A percentile compares a stretch with the other conserved stretches of the same genome.
These are phyloP conservation scores for Leptocoma aspasia DNA, from an alignment of 2,113 vertebrate species.

Conservation along the genomic window DNA sequence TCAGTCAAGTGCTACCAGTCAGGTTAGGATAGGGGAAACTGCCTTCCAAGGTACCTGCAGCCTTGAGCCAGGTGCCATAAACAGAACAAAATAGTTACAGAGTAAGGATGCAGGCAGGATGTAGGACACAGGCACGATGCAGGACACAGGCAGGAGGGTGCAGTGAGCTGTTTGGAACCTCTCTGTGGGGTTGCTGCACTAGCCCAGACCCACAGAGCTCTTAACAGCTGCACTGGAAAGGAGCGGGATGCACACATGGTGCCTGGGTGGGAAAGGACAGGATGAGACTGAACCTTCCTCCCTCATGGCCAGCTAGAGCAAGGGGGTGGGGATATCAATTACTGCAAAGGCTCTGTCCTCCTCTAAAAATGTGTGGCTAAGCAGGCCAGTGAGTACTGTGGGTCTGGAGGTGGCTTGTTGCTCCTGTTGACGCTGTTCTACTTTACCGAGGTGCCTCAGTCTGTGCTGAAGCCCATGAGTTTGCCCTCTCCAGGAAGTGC, in stretches of 20 bases:
- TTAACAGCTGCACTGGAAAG: neutral
- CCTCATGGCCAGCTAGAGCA: neutral
- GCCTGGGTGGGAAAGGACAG: neutral
- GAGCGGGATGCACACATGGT: accelerated
- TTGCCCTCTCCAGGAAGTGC: neutral
- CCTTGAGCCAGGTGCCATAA: neutral
- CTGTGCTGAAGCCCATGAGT: neutral
- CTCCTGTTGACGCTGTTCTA: neutral
- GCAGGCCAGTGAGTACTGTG: neutral
- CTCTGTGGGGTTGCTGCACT: neutral
- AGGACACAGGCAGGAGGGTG: neutral
- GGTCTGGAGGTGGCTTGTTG: neutral
- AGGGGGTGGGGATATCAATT: neutral
- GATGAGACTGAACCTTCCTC: neutral
- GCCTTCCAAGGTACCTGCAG: neutral
- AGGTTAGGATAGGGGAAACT: neutral
- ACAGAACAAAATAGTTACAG: neutral
- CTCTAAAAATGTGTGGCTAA: neutral
- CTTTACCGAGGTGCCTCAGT: neutral
- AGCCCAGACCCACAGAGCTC: neutral
- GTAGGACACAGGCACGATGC: neutral
- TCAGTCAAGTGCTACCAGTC: neutral
- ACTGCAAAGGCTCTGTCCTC: neutral
- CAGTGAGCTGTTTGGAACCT: neutral
- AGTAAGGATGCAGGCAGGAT: neutral